A percentile compares a stretch with the other conserved stretches of the same genome.
Conservation (phyloP, 1,140 invertebrate genomes). For the Lasioglossum albipes region DNA sequence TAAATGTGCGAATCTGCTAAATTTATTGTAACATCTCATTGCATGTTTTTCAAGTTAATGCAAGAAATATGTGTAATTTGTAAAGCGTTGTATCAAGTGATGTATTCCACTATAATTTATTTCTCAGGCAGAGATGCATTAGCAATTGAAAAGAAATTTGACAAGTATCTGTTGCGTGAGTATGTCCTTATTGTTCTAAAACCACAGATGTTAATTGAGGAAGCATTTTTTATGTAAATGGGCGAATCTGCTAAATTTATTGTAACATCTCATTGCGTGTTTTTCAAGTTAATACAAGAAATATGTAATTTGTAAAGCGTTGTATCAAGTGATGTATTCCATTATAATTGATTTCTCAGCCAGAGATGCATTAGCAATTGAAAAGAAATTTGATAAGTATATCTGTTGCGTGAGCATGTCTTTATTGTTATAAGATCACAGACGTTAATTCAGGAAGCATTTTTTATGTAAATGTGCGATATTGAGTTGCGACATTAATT, state of each 20-base stretch:
- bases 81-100: not conserved
- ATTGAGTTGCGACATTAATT: too few species aligned
- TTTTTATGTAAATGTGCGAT: not conserved
- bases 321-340: too few species aligned
- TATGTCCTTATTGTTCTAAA: constrained; percentile 63
- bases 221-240: not conserved
- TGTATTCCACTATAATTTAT: constrained; percentile 39
- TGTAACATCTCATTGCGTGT: not conserved
- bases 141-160: constrained; percentile 59
- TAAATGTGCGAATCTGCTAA: not conserved
- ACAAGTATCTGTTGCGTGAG: constrained; percentile 52
- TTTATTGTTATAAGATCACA: constrained; percentile 61
- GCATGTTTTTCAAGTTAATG: too few species aligned
- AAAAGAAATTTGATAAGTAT: constrained; percentile 65
- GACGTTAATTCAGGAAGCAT: constrained; percentile 20
- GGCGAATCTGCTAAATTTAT: too few species aligned
- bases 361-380: constrained; percentile 48
- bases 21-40: not conserved
- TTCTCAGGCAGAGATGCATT: constrained; percentile 58
- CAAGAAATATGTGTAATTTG: not conserved
- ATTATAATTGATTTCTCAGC: not conserved
- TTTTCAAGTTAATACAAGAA: too few species aligned
- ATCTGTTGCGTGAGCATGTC: constrained; percentile 37
- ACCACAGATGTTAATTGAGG: constrained; percentile 30
- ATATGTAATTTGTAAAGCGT: not conserved